Evolutionary conservation across 2,888 invertebrate genomes (phyloP).

Genomic region (Drosophila formosana): DNA sequence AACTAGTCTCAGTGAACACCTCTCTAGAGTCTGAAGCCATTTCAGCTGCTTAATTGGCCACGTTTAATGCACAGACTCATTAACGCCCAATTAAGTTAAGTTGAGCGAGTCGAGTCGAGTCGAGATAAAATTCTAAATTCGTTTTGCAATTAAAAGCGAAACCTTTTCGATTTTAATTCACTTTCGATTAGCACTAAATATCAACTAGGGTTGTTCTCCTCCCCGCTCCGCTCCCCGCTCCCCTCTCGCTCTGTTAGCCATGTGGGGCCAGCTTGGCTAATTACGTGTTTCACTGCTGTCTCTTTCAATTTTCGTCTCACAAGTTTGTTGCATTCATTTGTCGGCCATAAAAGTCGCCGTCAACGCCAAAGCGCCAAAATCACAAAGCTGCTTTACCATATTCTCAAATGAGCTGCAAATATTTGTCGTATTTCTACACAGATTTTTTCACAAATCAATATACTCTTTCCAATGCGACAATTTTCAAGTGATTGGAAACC

Average conservation of each 20-base stretch:
- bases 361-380: constrained; percentile 67
- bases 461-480: constrained; percentile 20
- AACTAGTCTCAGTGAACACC: constrained; percentile 22
- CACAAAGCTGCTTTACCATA: constrained; percentile 68
- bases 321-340: constrained; percentile 76
- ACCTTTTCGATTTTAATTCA: constrained; percentile 48
- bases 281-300: constrained; percentile 76
- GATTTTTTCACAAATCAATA: constrained; percentile 7
- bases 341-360: constrained; percentile 78
- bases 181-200: constrained; percentile 60
- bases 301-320: constrained; percentile 76
- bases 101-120: neutral
- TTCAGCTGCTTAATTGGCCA: constrained; percentile 57
- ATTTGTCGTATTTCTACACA: constrained; percentile 54
- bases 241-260: constrained; percentile 37
- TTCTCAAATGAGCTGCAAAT: constrained; percentile 65
- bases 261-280: constrained; percentile 60
- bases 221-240: neutral
- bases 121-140: constrained; percentile 55
- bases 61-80: constrained; percentile 59
- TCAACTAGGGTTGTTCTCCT: constrained; percentile 23
- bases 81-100: constrained; percentile 66
- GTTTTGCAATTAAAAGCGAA: constrained; percentile 66
- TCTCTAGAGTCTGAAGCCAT: constrained; percentile 37
- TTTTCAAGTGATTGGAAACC: neutral